Evolutionary conservation across 2,888 invertebrate species (phyloP).

Genomic region (Scelioninae gen. 2): DNA sequence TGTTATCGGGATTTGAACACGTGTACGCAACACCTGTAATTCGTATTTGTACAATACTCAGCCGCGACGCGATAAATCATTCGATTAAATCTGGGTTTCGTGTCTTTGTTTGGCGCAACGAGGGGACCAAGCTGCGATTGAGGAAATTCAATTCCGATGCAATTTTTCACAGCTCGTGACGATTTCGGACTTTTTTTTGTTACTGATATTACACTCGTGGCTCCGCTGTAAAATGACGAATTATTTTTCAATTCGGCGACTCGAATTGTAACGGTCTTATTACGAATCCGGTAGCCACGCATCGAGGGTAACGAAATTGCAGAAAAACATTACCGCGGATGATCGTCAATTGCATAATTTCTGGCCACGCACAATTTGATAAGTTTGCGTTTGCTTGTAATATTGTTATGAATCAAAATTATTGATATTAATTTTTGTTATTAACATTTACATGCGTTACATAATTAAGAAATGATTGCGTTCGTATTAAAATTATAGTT

Average conservation of each 20-base stretch:
- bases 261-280: constrained; percentile 22
- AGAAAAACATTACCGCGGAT: too few species aligned
- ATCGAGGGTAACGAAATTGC: too few species aligned
- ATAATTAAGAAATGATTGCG: too few species aligned
- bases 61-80: constrained; percentile 56
- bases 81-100: constrained; percentile 55
- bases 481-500: too few species aligned
- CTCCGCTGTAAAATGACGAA: constrained; percentile 11
- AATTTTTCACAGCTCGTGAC: constrained; percentile 51
- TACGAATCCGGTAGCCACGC: constrained; percentile 4
- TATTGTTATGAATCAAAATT: too few species aligned
- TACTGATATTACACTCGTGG: constrained; percentile 20
- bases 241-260: constrained; percentile 33
- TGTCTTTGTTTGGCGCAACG: constrained; percentile 42
- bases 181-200: constrained; percentile 36
- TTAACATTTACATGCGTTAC: too few species aligned
- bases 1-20: constrained; percentile 56
- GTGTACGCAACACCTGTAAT: constrained; percentile 59
- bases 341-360: too few species aligned
- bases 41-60: constrained; percentile 56
- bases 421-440: too few species aligned
- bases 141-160: constrained; percentile 53
- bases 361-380: too few species aligned
- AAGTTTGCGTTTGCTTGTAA: too few species aligned
- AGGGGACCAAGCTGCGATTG: constrained; percentile 43